Evolutionary conservation across 1,140 invertebrate species (phyloP).

Genomic region (Hypsibius dujardini): DNA sequence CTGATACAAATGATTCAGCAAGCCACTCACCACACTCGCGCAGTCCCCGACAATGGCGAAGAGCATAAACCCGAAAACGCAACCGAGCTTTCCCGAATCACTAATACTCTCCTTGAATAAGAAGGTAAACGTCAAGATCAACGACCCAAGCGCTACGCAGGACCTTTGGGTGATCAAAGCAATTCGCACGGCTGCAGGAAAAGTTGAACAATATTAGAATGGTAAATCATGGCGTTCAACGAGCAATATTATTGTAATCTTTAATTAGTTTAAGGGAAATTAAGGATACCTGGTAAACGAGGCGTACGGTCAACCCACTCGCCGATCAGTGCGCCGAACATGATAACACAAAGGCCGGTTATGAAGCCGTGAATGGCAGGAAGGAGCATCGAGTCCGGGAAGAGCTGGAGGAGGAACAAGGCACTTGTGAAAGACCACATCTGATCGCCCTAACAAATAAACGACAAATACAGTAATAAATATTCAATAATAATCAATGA

Average conservation of each 20-base stretch:
- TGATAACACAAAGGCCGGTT: conserved; percentile 32
- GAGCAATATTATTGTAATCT: neutral
- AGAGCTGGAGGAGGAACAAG: conserved; percentile 36
- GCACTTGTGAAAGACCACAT: conserved; percentile 43
- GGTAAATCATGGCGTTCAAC: conserved; percentile 16
- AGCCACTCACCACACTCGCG: conserved; percentile 10
- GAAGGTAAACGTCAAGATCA: conserved; percentile 23
- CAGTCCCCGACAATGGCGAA: conserved; percentile 18
- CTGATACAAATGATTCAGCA: conserved; percentile 17
- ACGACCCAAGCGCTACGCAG: conserved; percentile 22
- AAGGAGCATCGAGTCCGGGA: conserved; percentile 30
- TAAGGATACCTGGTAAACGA: conserved; percentile 33
- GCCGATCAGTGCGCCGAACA: conserved; percentile 38
- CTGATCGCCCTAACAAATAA: conserved; percentile 36
- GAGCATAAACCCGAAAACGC: conserved; percentile 23
- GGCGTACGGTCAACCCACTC: conserved; percentile 37
- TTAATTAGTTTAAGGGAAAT: neutral
- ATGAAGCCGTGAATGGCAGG: conserved; percentile 38
- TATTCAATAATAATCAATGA: neutral
- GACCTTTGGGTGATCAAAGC: conserved; percentile 23
- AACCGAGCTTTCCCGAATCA: conserved; percentile 21
- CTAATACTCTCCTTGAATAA: conserved; percentile 23
- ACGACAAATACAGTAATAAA: neutral
- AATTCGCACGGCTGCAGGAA: conserved; percentile 24
- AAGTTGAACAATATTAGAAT: neutral